Percentiles rank a stretch among this genome's conserved stretches.
Conservation (phyloP, 2,113 vertebrate species). For the Poeciliopsis turrubarensis region DNA sequence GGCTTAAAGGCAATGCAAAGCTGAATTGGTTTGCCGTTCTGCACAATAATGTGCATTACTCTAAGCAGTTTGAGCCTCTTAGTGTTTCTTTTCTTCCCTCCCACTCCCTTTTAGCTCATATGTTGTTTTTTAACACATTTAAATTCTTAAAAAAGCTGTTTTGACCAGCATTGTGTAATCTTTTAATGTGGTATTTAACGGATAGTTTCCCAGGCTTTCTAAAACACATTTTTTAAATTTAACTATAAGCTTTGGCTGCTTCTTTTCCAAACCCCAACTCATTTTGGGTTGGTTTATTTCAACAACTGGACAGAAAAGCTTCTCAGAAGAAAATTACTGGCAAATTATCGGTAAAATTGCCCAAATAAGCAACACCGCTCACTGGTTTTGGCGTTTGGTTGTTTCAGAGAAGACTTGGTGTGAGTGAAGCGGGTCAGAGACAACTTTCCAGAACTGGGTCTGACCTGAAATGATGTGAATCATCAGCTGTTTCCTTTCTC, state of each 20-base stretch:
- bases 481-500: slow-evolving; percentile 1
- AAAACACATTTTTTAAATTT: too few species aligned
- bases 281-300: too few species aligned
- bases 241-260: neutral
- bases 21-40: neutral
- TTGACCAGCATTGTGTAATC: neutral
- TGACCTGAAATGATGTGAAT: neutral
- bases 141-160: neutral
- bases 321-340: too few species aligned
- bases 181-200: neutral
- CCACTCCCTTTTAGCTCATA: neutral
- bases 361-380: neutral
- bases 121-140: neutral
- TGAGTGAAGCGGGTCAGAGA: neutral
- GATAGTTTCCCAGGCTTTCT: neutral
- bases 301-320: too few species aligned
- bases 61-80: neutral
- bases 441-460: neutral
- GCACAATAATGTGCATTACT: neutral
- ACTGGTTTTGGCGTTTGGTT: neutral
- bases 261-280: too few species aligned
- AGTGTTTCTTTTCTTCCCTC: neutral
- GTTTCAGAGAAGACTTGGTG: neutral
- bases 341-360: too few species aligned
- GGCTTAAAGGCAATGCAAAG: neutral